phyloP scores from a whole-genome alignment of 2,888 invertebrate species.

The Epistrophe eligans region DNA sequence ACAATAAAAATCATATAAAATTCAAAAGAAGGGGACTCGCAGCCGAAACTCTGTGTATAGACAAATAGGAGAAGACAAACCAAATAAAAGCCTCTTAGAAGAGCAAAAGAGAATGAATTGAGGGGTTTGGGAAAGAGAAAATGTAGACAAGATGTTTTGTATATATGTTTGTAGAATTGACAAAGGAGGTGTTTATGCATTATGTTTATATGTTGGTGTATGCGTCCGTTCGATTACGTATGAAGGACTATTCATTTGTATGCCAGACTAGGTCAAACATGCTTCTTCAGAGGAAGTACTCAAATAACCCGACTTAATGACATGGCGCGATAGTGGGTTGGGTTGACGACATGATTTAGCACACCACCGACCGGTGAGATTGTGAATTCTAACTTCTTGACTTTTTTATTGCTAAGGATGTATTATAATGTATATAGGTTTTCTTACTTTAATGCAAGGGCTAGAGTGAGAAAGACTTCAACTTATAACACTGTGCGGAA shows the following conservation, averaged over 20 bases:
- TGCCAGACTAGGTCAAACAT: constrained; percentile 72
- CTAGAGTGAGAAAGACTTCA: constrained; percentile 19
- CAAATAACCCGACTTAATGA: constrained; percentile 19
- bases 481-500: constrained; percentile 44
- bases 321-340: constrained; percentile 9
- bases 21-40: constrained; percentile 5
- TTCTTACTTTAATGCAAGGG: not conserved
- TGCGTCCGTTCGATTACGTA: constrained; percentile 54
- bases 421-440: not conserved
- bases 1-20: constrained; percentile 20
- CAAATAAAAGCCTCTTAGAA: constrained; percentile 30
- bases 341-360: constrained; percentile 18
- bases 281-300: constrained; percentile 59
- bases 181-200: not conserved
- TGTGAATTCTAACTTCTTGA: constrained; percentile 24
- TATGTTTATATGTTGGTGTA: constrained; percentile 1
- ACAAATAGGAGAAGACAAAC: constrained; percentile 40
- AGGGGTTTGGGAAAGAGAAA: constrained; percentile 27
- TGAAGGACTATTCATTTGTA: constrained; percentile 50
- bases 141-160: constrained; percentile 21
- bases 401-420: constrained; percentile 25
- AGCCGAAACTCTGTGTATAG: not conserved
- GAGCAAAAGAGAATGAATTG: constrained; percentile 13
- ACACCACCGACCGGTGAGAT: constrained; percentile 17
- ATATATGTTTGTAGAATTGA: constrained; percentile 19